phyloP scores from a whole-genome alignment of 2,113 vertebrate species.

The Pterocles orientalis region DNA sequence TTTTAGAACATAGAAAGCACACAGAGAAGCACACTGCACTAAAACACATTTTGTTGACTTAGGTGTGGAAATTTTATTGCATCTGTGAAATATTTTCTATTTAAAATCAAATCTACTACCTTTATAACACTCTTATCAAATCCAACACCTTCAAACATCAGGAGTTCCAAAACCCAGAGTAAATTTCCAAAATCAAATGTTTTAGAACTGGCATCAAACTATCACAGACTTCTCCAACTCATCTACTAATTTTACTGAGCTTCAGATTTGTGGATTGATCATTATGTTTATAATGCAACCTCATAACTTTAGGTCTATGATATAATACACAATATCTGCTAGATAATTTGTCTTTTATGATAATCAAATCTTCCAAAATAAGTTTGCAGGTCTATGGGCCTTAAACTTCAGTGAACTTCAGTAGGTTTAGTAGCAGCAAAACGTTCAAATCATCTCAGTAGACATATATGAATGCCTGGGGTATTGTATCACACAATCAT shows the following conservation, averaged over 20 bases:
- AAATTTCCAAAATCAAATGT: neutral
- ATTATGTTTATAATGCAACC: accelerated
- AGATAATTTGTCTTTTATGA: neutral
- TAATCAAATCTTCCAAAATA: neutral
- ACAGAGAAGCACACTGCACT: neutral
- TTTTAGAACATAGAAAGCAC: neutral
- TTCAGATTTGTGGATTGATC: neutral
- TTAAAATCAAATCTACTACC: constrained; percentile 18
- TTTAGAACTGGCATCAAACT: neutral
- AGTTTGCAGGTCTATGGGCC: neutral
- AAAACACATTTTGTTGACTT: constrained; percentile 16
- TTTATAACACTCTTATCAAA: constrained; percentile 11
- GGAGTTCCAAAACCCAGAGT: neutral
- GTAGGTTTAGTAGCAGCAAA: neutral
- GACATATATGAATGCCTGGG: neutral
- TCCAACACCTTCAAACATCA: neutral
- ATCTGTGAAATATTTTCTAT: constrained; percentile 29
- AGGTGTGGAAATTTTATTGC: neutral
- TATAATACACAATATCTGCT: neutral
- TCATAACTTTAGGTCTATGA: neutral
- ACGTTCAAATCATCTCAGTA: neutral
- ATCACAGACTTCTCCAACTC: neutral
- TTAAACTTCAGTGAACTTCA: neutral
- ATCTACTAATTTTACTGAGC: neutral
- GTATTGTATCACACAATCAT: neutral